Conservation (phyloP, 2,888 invertebrate species). For the Drosophila seclusa region DNA sequence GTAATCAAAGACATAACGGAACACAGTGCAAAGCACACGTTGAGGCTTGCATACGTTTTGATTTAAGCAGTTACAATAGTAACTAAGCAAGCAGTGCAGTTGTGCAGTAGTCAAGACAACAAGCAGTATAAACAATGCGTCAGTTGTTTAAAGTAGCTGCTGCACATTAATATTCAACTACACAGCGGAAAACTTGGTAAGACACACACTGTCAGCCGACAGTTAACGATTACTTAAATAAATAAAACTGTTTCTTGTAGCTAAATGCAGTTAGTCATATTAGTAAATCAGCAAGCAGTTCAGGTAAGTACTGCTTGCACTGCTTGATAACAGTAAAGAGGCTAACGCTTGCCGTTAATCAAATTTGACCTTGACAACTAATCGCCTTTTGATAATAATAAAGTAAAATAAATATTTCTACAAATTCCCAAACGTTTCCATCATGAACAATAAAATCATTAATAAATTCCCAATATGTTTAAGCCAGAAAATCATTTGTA, state of each 20-base stretch:
- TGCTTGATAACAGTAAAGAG: not conserved
- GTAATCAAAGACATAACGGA: no score
- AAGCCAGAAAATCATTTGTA: not conserved
- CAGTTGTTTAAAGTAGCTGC: not conserved
- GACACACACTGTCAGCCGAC: not conserved
- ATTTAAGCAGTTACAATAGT: no score
- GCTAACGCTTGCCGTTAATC: not conserved
- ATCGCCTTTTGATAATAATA: not conserved
- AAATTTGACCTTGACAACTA: not conserved
- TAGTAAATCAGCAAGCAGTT: not conserved
- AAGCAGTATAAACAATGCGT: not conserved
- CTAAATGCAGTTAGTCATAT: not conserved
- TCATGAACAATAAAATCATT: not conserved
- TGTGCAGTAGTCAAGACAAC: not conserved
- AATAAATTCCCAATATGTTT: not conserved
- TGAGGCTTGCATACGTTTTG: no score
- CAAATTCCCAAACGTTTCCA: not conserved
- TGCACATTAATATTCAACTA: not conserved
- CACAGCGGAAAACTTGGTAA: not conserved
- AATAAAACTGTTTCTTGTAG: not conserved
- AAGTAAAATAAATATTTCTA: not conserved
- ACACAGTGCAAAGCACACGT: not conserved
- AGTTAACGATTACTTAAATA: not conserved
- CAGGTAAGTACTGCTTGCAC: fast-evolving
- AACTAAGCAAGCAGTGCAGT: not conserved